phyloP scores from a whole-genome alignment of 2,888 invertebrate species.

The Galerucella pusilla region DNA sequence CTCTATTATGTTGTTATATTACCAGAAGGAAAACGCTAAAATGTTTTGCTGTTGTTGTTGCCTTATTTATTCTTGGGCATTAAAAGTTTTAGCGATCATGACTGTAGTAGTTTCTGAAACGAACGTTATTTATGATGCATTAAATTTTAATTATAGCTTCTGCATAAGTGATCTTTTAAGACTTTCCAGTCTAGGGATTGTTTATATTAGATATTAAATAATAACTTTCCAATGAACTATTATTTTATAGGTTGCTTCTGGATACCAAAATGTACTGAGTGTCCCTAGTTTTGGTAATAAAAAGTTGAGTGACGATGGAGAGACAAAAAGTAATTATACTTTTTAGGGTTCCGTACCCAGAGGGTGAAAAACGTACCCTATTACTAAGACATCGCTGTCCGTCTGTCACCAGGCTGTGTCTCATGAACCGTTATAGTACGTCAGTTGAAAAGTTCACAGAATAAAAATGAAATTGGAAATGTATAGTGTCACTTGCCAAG shows the following conservation, averaged over 20 bases:
- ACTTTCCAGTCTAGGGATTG: neutral
- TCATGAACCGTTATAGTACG: too few relatives aligned
- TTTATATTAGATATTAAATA: neutral
- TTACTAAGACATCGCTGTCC: too few relatives aligned
- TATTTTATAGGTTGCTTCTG: neutral
- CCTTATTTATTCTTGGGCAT: neutral
- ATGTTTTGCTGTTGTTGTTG: neutral
- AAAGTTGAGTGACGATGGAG: too few relatives aligned
- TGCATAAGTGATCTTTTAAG: neutral
- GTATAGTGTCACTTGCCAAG: too few relatives aligned
- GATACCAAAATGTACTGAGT: too few relatives aligned
- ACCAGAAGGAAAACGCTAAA: constrained; percentile 10
- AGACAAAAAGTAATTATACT: too few relatives aligned
- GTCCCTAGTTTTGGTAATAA: too few relatives aligned
- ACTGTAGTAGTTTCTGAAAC: constrained; percentile 2
- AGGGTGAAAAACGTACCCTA: too few relatives aligned
- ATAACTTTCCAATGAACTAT: neutral
- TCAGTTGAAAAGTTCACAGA: too few relatives aligned
- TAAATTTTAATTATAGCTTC: neutral
- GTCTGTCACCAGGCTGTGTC: too few relatives aligned
- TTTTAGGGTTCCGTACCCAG: too few relatives aligned
- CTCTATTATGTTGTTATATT: constrained; percentile 22
- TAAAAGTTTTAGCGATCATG: constrained; percentile 4
- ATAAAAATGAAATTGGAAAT: too few relatives aligned
- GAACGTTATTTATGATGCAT: neutral